phyloP scores from a whole-genome alignment of 2,797 vertebrate species.

The Dicrostonyx torquatus region DNA sequence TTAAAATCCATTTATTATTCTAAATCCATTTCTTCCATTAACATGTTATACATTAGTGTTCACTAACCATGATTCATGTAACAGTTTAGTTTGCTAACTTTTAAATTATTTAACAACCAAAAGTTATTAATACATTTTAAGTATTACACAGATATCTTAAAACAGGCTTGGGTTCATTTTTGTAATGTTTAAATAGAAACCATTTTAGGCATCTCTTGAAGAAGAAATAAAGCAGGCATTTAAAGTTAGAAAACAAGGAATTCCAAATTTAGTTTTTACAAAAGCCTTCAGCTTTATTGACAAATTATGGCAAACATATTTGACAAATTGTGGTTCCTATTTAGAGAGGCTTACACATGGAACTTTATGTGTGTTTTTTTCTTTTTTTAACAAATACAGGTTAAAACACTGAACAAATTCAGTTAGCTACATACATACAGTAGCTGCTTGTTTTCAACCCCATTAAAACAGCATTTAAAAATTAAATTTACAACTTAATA shows the following conservation, averaged over 20 bases:
- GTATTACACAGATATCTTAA: slow-evolving; percentile 93
- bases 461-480: slow-evolving; percentile 93
- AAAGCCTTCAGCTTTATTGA: slow-evolving; percentile 93
- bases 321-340: slow-evolving; percentile 96
- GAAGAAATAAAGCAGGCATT: slow-evolving; percentile 94
- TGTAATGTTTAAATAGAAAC: slow-evolving; percentile 92
- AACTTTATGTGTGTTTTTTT: slow-evolving; percentile 91
- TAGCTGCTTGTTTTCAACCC: slow-evolving; percentile 92
- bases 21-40: slow-evolving; percentile 94
- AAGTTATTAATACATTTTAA: slow-evolving; percentile 94
- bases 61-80: slow-evolving; percentile 93
- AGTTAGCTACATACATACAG: slow-evolving; percentile 96
- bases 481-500: slow-evolving; percentile 95
- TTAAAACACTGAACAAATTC: slow-evolving; percentile 99
- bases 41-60: slow-evolving; percentile 94
- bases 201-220: slow-evolving; percentile 93
- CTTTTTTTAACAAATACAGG: slow-evolving; percentile 99
- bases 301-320: slow-evolving; percentile 93
- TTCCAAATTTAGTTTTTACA: slow-evolving; percentile 94
- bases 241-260: slow-evolving; percentile 93
- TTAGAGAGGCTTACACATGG: slow-evolving; percentile 98
- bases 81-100: slow-evolving; percentile 94
- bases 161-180: slow-evolving; percentile 92
- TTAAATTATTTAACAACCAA: slow-evolving; percentile 95
- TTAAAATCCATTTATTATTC: slow-evolving; percentile 97